phyloP scores from a whole-genome alignment of 2,888 invertebrate genomes.

The Phania funesta region DNA sequence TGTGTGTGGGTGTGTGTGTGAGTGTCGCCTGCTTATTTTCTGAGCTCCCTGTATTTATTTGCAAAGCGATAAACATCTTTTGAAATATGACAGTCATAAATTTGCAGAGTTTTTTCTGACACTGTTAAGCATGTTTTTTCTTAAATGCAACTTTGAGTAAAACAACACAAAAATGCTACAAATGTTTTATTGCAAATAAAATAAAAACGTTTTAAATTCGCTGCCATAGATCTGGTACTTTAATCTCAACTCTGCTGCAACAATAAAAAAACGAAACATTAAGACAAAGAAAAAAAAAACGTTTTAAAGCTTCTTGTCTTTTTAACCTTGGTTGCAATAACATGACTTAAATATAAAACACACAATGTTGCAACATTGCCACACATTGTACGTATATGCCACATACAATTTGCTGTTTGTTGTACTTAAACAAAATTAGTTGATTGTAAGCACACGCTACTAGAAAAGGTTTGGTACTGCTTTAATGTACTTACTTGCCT shows the following conservation, averaged over 20 bases:
- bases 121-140: slow-evolving; percentile 15
- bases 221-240: slow-evolving; percentile 35
- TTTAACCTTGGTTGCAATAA: slow-evolving; percentile 61
- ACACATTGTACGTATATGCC: not conserved
- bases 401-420: slow-evolving; percentile 24
- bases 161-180: slow-evolving; percentile 7
- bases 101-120: slow-evolving; percentile 43
- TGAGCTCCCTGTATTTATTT: slow-evolving; percentile 48
- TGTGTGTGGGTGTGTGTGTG: not conserved
- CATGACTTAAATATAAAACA: slow-evolving; percentile 37
- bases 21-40: not conserved
- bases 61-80: slow-evolving; percentile 53
- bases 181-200: slow-evolving; percentile 26
- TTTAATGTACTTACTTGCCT: slow-evolving; percentile 6
- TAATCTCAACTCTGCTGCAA: slow-evolving; percentile 27
- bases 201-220: slow-evolving; percentile 28
- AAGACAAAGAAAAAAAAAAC: slow-evolving; percentile 29
- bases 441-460: slow-evolving; percentile 65
- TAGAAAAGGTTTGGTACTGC: slow-evolving; percentile 16
- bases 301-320: slow-evolving; percentile 66
- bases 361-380: slow-evolving; percentile 54
- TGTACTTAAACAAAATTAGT: slow-evolving; percentile 62
- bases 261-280: not conserved
- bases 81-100: slow-evolving; percentile 55
- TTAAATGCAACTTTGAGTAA: slow-evolving; percentile 12